Percentiles rank a stretch among this genome's conserved stretches.
phyloP scores from a whole-genome alignment of 2,797 vertebrate genomes.

The Lagodon rhomboides region DNA sequence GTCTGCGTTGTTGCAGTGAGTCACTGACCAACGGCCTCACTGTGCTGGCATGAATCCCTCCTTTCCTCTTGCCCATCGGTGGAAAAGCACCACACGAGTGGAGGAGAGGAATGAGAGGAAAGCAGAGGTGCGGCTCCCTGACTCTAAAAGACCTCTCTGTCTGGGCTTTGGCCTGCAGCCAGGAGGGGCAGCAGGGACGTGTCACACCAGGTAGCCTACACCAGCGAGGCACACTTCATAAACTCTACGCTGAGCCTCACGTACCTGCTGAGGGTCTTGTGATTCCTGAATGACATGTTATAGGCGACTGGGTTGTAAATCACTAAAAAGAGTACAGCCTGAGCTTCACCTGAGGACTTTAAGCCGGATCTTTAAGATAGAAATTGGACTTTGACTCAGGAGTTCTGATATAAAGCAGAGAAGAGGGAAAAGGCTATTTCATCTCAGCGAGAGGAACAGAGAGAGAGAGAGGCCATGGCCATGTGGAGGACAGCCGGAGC shows the following conservation, averaged over 20 bases:
- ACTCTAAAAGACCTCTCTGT: constrained; percentile 75
- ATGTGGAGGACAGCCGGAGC: constrained; percentile 67
- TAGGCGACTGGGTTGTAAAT: constrained; percentile 56
- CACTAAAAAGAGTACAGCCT: constrained; percentile 16
- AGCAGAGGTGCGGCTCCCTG: constrained; percentile 49
- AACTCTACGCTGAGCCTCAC: constrained; percentile 10
- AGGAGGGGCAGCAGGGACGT: constrained; percentile 55
- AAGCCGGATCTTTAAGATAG: constrained; percentile 27
- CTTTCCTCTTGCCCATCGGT: constrained; percentile 45
- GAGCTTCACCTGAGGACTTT: constrained; percentile 50
- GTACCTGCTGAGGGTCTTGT: constrained; percentile 1
- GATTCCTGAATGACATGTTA: constrained; percentile 7
- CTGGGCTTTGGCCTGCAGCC: constrained; percentile 58
- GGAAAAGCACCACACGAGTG: constrained; percentile 70
- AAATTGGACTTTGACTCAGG: constrained; percentile 72
- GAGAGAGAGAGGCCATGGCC: constrained; percentile 60
- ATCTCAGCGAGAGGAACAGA: background rate
- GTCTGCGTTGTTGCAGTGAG: constrained; percentile 17
- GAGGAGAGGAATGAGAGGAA: constrained; percentile 22
- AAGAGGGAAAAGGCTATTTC: constrained; percentile 5
- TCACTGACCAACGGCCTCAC: constrained; percentile 37
- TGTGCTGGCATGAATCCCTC: constrained; percentile 24
- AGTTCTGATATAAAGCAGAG: constrained; percentile 55
- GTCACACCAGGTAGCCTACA: constrained; percentile 59
- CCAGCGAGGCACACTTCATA: constrained; percentile 17